Base-by-base conservation (phyloP, 1,140 invertebrate genomes). In the Drosophila navojoa region DNA sequence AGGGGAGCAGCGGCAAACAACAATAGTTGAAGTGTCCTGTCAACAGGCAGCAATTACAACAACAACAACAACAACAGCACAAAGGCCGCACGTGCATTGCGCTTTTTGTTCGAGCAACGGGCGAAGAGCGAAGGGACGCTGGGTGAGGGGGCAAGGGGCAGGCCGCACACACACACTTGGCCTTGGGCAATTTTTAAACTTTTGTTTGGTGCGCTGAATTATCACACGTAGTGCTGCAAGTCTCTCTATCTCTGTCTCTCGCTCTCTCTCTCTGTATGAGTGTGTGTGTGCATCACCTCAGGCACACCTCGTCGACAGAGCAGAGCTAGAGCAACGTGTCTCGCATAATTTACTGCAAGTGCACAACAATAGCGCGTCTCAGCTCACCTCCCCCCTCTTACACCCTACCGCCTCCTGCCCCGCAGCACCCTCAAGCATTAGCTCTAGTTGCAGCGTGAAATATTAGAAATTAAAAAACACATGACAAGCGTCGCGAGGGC, bases 401-500 rank as follows among this genome's bases (percentile, higher is more conserved):
- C n/a, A n/a, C n/a, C n/a, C n/a, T n/a, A n/a, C 1, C 38, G n/a
- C 3, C 47, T 47, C 10, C 4, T n/a, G 1, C 22, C 35, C 2
- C 32, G 35, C 11, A 11, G 35, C 35, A 2, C 35, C 35, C 35
- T 11, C 72, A 71, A 63, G 58, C 71, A 73, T 73, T 73, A 74
- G 71, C 55, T 78, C 62, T 74, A 57, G 52, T 10, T 35, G 45
- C 29, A 54, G 35, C n/a, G 84, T 87, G 82, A 87, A 89, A 89
- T 87, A 84, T 87, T 87, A 89, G 84, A 87, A 87, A 87, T 82
- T 87, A 89, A 84, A 87, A 89, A 87, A 77, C 84, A 87, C 85
- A 87, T 86, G 82, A 86, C 82, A 85, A 81, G 81, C 66, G 29
- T 55, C 53, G 53, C 62, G 60, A 45, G 81, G 81, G 79, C 76